A percentile compares a stretch with the other conserved stretches of the same genome.
These are phyloP conservation scores for Littorina saxatilis DNA, from an alignment of 1,140 invertebrate genomes.

Conservation along the genomic window DNA sequence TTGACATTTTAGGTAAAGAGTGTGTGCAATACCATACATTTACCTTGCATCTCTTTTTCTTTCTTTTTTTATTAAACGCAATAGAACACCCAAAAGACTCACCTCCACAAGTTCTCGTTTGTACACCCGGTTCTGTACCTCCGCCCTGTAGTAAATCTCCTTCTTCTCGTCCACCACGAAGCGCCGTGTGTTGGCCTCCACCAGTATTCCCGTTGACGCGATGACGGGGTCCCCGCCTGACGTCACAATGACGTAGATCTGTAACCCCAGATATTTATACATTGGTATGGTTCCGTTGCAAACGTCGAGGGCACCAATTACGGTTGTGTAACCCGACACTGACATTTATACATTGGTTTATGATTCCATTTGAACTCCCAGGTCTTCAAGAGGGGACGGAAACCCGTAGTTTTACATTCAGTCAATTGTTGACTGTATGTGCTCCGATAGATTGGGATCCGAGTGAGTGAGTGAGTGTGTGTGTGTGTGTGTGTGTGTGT, in stretches of 20 bases:
- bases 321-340: background rate
- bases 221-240: conserved; percentile 86
- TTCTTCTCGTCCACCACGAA: conserved; percentile 79
- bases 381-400: too few relatives aligned
- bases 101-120: conserved; percentile 86
- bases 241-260: conserved; percentile 77
- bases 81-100: too few relatives aligned
- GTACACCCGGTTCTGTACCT: conserved; percentile 93
- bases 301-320: too few relatives aligned
- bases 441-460: too few relatives aligned
- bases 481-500: too few relatives aligned
- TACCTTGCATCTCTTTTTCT: background rate
- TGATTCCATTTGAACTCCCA: background rate
- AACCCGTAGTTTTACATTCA: too few relatives aligned
- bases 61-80: background rate
- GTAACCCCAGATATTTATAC: too few relatives aligned
- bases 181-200: conserved; percentile 88
- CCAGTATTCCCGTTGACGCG: conserved; percentile 89
- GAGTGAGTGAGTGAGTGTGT: too few relatives aligned
- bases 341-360: background rate
- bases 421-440: too few relatives aligned
- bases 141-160: conserved; percentile 89
- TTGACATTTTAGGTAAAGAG: too few relatives aligned
- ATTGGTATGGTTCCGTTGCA: too few relatives aligned
- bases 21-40: too few relatives aligned